These are phyloP conservation scores for Drosophila sp. DNA, from an alignment of 1,140 invertebrate genomes.

Conservation along the genomic window DNA sequence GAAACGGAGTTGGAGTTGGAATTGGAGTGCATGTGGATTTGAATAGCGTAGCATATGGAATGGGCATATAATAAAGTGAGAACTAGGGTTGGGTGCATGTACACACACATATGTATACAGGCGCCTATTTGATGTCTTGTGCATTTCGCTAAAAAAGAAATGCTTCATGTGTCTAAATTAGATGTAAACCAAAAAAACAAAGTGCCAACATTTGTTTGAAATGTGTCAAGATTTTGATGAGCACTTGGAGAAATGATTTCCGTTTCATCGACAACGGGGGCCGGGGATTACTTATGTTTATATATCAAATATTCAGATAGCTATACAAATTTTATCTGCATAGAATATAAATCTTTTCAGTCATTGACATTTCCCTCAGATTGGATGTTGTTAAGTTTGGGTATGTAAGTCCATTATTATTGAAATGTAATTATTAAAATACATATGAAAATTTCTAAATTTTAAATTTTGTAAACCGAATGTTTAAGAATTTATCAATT, in stretches of 20 bases:
- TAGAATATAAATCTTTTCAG: too few relatives aligned
- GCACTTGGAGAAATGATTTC: constrained; percentile 1
- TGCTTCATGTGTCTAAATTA: constrained; percentile 14
- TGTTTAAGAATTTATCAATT: too few relatives aligned
- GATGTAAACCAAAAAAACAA: constrained; percentile 29
- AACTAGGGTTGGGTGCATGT: not conserved
- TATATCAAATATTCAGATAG: too few relatives aligned
- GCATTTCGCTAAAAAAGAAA: constrained; percentile 48
- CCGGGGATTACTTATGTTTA: not conserved
- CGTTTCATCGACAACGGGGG: not conserved
- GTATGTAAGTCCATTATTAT: too few relatives aligned
- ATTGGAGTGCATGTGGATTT: constrained; percentile 23
- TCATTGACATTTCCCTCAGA: too few relatives aligned
- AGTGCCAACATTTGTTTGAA: constrained; percentile 64
- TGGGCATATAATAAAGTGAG: constrained; percentile 1
- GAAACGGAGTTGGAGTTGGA: constrained; percentile 3
- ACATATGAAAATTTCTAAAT: too few relatives aligned
- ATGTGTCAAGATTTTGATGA: constrained; percentile 48
- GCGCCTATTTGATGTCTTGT: constrained; percentile 43
- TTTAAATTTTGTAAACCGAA: too few relatives aligned
- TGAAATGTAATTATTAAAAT: too few relatives aligned
- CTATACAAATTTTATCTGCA: too few relatives aligned
- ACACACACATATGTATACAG: constrained; percentile 1
- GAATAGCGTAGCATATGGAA: not conserved
- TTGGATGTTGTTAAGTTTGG: too few relatives aligned